Percentiles rank a stretch among this genome's conserved stretches.
phyloP scores from a whole-genome alignment of 1,140 invertebrate species.

The Lasioglossum baleicum region DNA sequence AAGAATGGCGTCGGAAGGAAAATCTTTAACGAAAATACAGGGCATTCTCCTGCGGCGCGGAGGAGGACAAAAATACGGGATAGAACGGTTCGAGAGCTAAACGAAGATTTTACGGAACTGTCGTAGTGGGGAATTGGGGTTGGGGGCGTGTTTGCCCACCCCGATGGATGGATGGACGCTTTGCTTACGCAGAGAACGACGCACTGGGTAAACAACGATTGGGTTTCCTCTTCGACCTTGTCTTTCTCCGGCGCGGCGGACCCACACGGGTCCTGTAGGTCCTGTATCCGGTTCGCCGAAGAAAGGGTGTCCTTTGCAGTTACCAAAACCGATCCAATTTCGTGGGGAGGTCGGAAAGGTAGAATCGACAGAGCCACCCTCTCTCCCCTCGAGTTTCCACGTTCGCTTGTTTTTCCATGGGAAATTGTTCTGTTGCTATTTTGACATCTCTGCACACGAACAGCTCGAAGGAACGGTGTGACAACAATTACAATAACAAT shows the following conservation, averaged over 20 bases:
- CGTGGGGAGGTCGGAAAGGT: constrained; percentile 42
- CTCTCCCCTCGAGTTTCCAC: constrained; percentile 4
- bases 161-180: constrained; percentile 64
- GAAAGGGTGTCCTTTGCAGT: constrained; percentile 54
- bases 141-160: constrained; percentile 68
- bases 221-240: constrained; percentile 69
- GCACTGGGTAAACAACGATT: constrained; percentile 76
- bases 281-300: constrained; percentile 51
- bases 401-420: constrained; percentile 14
- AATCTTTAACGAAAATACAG: constrained; percentile 10
- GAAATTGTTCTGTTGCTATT: constrained; percentile 2
- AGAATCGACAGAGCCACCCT: constrained; percentile 21
- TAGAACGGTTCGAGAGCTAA: constrained; percentile 22
- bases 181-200: constrained; percentile 72
- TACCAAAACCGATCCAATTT: constrained; percentile 64
- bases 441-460: neutral
- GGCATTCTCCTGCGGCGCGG: neutral
- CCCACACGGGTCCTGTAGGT: constrained; percentile 20
- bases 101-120: constrained; percentile 54
- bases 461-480: no score
- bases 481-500: no score
- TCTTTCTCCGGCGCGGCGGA: constrained; percentile 29
- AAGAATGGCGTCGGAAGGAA: neutral
- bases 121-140: constrained; percentile 11
- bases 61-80: constrained; percentile 8